phyloP scores from a whole-genome alignment of 1,140 invertebrate genomes.

The Wasmannia auropunctata region DNA sequence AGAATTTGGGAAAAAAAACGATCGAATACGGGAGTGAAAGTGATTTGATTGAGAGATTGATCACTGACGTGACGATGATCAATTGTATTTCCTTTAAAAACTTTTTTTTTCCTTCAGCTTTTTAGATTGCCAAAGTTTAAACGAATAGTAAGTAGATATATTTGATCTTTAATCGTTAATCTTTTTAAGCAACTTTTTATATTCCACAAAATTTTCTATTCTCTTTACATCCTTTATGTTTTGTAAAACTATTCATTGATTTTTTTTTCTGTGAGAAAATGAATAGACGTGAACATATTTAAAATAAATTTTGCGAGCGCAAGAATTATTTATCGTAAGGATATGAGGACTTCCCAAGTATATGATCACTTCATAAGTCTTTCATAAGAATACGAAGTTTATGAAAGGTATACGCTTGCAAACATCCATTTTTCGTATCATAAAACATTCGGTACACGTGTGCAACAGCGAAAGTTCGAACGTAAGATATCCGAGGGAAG shows the following conservation, averaged over 20 bases:
- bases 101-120: background rate
- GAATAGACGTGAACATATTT: background rate
- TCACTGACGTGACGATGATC: background rate
- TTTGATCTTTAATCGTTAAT: background rate
- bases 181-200: background rate
- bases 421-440: background rate
- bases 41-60: background rate
- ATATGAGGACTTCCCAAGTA: background rate
- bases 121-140: background rate
- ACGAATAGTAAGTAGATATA: no score
- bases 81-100: background rate
- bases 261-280: background rate
- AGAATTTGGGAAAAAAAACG: slow-evolving; percentile 24
- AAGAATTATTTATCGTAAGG: background rate
- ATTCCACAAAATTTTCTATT: background rate
- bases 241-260: background rate
- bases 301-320: background rate
- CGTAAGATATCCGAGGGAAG: background rate
- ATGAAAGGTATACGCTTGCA: background rate
- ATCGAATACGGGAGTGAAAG: background rate
- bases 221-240: background rate
- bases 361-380: background rate
- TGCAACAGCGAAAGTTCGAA: background rate
- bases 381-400: slow-evolving; percentile 1
- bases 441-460: slow-evolving; percentile 9